Evolutionary conservation across 2,888 invertebrate genomes (phyloP), one percentile per base, ranked within the genome.

Genomic region (Ceratothoa steindachneri): DNA sequence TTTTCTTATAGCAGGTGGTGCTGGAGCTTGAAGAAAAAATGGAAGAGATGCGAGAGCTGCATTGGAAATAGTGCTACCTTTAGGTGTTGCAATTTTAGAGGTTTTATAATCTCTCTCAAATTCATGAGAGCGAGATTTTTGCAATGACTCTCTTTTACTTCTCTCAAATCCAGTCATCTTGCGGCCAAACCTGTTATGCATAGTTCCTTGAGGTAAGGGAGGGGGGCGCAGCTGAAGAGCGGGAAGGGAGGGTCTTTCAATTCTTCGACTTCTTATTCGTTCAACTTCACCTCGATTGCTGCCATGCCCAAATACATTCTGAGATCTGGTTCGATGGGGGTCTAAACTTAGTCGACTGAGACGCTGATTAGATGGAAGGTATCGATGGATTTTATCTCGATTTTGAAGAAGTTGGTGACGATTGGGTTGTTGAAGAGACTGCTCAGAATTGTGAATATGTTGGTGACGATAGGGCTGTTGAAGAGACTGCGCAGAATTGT

Each of bases 211-310:
- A 7, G 60, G 60, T 60, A 24, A 24, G 2, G 60, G 60, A 24
- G 60, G 60, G n/a, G 60, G 60, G n/a, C 60, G n/a, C 24, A 60
- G 24, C 24, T 60, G n/a, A 24, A 60, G 24, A 24, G 60, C 60
- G 2, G 60, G 60, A 22, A 60, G 24, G 12, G 27, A n/a, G 12
- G 60, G 60, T 60, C 60, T 60, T 51, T 15, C 15, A 51, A 51
- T 3, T 51, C 52, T n/a, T n/a, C n/a, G n/a, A n/a, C n/a, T n/a
- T n/a, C n/a, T n/a, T n/a, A n/a, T n/a, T n/a, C n/a, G n/a, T n/a
- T n/a, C n/a, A n/a, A n/a, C n/a, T n/a, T n/a, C n/a, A n/a, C n/a
- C n/a, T n/a, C n/a, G n/a, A n/a, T n/a, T n/a, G n/a, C n/a, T n/a
- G n/a, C n/a, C n/a, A n/a, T n/a, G n/a, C n/a, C n/a, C n/a, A n/a